Percentiles rank a stretch among this genome's conserved stretches.
Evolutionary conservation across 2,797 vertebrate species (phyloP).

Genomic region (Paedocypris micromegethes): DNA sequence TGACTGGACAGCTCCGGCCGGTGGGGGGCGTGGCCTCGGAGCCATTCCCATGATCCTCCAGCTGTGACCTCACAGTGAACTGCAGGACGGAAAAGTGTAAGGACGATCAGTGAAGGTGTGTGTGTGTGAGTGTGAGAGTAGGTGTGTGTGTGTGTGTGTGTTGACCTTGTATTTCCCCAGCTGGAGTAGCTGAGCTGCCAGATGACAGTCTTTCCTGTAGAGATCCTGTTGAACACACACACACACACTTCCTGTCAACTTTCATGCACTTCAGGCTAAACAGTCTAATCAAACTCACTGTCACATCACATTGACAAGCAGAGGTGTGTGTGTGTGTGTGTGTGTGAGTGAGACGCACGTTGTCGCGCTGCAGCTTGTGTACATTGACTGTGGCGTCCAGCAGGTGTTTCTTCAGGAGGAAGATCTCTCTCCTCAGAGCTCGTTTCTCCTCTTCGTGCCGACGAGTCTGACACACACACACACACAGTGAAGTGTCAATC

Average conservation of each 20-base stretch:
- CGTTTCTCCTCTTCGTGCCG: constrained; percentile 93
- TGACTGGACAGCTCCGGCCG: constrained; percentile 73
- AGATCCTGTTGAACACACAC: constrained; percentile 70
- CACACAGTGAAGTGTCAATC: not conserved
- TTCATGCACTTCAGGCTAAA: too few relatives aligned
- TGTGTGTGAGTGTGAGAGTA: too few relatives aligned
- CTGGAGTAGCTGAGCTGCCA: constrained; percentile 91
- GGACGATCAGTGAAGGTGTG: not conserved
- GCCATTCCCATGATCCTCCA: constrained; percentile 76
- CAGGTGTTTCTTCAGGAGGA: constrained; percentile 92
- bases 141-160: constrained; percentile 75
- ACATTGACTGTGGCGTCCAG: constrained; percentile 96
- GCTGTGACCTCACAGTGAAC: constrained; percentile 82
- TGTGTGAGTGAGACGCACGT: constrained; percentile 73
- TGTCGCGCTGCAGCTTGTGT: constrained; percentile 91
- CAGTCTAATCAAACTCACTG: too few relatives aligned
- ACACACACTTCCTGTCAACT: not conserved
- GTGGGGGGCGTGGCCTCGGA: constrained; percentile 78
- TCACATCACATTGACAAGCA: too few relatives aligned
- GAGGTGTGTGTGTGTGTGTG: too few relatives aligned
- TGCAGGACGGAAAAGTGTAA: constrained; percentile 83
- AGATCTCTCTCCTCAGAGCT: constrained; percentile 87
- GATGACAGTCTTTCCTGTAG: constrained; percentile 95
- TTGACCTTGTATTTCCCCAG: constrained; percentile 89
- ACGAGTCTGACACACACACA: constrained; percentile 71